Evolutionary conservation across 1,140 invertebrate genomes (phyloP), one percentile per base, ranked within the genome.

Genomic region (Trichomalopsis sarcophagae): DNA sequence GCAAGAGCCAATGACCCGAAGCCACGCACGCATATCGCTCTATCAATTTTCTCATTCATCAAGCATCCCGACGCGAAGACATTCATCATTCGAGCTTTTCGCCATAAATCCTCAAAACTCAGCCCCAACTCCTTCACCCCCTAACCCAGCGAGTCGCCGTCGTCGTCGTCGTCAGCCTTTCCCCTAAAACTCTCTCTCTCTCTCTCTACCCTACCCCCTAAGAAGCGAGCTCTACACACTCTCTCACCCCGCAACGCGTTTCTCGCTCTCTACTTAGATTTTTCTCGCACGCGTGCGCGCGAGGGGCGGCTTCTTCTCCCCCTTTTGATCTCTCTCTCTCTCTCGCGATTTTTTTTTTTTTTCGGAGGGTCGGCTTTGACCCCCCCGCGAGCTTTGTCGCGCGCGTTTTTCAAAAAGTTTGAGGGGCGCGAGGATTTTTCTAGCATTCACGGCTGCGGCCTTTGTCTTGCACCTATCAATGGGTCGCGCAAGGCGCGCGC

Each of bases 211-310:
- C 27, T 1, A 5, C 55, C 6, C 55, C 55, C 55, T n/a, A 62
- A 62, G 55, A 62, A 62, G 55, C 55, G 7, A 62, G 55, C 17
- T 1, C 21, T 62, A 17, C 55, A 62, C 55, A 62, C 21, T 62
- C 55, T 62, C 21, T 62, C 55, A 7, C 21, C 21, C 55, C 21
- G 55, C 55, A 62, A 62, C 55, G 55, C 55, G 21, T 62, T 62
- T 62, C 55, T 62, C 55, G 55, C 55, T 62, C 55, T 62, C 55
- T 62, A n/a, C 55, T 62, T 62, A n/a, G 55, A 62, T 62, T 62
- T 62, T 62, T 62, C 55, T 62, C 55, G 21, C 55, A 62, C 55
- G 55, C 55, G 55, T 62, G 55, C 55, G 55, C 55, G 55, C 17
- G 6, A n/a, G 21, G 55, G 55, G 17, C 55, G 55, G 55, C 55